phyloP scores from a whole-genome alignment of 2,888 invertebrate species.

The Phengaris alcon region DNA sequence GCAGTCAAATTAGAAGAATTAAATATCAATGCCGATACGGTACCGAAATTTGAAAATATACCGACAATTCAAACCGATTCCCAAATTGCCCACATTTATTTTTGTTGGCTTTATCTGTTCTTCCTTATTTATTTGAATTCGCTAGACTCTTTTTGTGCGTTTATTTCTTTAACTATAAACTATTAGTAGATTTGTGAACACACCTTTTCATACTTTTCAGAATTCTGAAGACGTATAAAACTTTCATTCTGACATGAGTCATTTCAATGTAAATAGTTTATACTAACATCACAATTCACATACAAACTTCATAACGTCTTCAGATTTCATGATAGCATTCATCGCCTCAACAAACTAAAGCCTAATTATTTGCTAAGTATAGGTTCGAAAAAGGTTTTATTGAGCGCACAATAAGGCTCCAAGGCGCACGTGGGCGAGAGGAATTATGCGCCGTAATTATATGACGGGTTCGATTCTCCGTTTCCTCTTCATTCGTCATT shows the following conservation, averaged over 20 bases:
- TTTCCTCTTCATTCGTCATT: constrained; percentile 23
- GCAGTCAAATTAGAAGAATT: constrained; percentile 74
- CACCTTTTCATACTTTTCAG: too few relatives aligned
- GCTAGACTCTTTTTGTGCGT: not conserved
- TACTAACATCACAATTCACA: not conserved
- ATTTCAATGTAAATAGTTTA: not conserved
- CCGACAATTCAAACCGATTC: not conserved
- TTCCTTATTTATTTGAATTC: not conserved
- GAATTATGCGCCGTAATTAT: constrained; percentile 27
- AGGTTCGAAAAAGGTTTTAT: constrained; percentile 23
- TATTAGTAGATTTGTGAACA: too few relatives aligned
- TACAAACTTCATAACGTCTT: not conserved
- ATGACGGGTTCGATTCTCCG: constrained; percentile 22
- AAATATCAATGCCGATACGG: constrained; percentile 59
- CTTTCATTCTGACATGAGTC: not conserved
- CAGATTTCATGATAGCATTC: constrained; percentile 19
- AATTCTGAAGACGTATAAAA: not conserved
- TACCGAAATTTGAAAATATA: constrained; percentile 45
- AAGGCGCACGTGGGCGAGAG: constrained; percentile 22
- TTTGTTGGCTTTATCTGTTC: constrained; percentile 29
- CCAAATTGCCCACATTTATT: not conserved
- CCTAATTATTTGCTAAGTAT: constrained; percentile 29
- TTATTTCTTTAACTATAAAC: not conserved
- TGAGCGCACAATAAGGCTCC: constrained; percentile 13
- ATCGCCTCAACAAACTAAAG: constrained; percentile 20